Percentiles rank a stretch among this genome's conserved stretches.
Evolutionary conservation across 1,140 invertebrate species (phyloP).

Genomic region (Pteromalus puparum): DNA sequence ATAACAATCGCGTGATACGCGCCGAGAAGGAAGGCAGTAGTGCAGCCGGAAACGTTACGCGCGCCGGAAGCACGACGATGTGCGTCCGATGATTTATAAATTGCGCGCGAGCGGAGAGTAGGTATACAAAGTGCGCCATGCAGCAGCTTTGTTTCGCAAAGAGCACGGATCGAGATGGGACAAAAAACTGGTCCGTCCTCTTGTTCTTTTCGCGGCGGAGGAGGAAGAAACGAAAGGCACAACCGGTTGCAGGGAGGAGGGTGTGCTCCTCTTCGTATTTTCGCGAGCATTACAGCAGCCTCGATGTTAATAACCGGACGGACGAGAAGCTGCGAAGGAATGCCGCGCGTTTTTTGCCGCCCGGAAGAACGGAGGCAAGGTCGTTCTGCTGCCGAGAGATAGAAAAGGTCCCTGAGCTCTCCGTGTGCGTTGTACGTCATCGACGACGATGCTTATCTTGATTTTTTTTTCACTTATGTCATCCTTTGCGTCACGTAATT

Average conservation of each 20-base stretch:
- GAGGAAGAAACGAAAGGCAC: background rate
- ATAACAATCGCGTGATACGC: background rate
- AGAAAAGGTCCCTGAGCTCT: too few species aligned
- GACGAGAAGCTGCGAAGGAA: background rate
- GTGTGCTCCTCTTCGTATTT: background rate
- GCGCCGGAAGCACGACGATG: background rate
- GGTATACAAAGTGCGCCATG: background rate
- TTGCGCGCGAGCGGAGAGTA: background rate
- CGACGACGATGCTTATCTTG: too few species aligned
- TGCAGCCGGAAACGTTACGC: conserved; percentile 17
- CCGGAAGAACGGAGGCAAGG: conserved; percentile 30
- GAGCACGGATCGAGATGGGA: background rate
- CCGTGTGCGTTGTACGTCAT: too few species aligned
- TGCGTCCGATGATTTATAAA: background rate
- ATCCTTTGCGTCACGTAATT: too few species aligned
- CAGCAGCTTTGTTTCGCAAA: background rate
- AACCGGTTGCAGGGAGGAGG: background rate
- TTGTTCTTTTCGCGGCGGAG: background rate
- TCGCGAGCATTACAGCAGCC: background rate
- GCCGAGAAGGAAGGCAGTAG: background rate
- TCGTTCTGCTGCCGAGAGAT: background rate
- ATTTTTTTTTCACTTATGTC: background rate
- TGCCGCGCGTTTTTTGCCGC: background rate
- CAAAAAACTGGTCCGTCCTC: conserved; percentile 12
- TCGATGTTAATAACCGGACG: conserved; percentile 31